phyloP scores from a whole-genome alignment of 37 sponge, comb jelly and placozoan genomes.

The Corticium candelabrum region DNA sequence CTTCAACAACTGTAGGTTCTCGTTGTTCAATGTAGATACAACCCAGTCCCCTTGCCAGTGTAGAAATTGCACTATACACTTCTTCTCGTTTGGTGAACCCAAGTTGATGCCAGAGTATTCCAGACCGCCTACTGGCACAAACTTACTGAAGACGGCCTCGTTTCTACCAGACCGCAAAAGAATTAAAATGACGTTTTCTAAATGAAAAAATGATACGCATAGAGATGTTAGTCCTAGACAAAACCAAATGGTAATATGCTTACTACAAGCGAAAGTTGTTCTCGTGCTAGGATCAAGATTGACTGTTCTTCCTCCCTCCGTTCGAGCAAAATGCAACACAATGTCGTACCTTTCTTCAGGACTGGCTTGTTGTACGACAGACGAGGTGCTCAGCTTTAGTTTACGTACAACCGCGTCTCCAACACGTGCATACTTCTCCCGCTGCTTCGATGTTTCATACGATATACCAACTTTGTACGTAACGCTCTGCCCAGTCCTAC shows the following conservation, averaged over 20 bases:
- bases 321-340: neutral
- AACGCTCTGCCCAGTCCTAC: too few relatives aligned
- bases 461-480: neutral
- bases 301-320: neutral
- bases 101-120: neutral
- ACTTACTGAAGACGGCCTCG: neutral
- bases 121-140: too few relatives aligned
- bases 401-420: neutral
- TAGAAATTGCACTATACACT: neutral
- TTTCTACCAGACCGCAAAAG: neutral
- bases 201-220: neutral
- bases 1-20: neutral
- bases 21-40: neutral
- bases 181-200: neutral
- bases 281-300: neutral
- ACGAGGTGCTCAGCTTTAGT: neutral
- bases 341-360: neutral
- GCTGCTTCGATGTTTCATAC: neutral
- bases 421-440: neutral
- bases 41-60: neutral
- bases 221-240: too few relatives aligned
- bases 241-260: neutral
- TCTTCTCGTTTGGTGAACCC: neutral
- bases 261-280: neutral
- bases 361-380: neutral